Conservation (phyloP, 2,113 vertebrate species). For the Eurypyga helias region DNA sequence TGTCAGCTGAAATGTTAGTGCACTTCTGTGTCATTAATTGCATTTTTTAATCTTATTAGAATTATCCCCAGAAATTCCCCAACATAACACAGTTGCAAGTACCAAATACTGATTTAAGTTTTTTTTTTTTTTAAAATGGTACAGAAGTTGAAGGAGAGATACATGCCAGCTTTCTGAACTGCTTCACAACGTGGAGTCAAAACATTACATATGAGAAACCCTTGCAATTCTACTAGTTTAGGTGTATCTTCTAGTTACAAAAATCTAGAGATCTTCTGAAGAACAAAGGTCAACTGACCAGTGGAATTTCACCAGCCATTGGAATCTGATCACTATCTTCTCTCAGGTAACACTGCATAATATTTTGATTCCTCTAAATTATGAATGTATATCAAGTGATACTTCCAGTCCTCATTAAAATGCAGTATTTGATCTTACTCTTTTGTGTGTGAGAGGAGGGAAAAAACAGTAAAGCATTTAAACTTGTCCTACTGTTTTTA, state of each 20-base stretch:
- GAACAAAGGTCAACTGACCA: neutral
- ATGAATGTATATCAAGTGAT: neutral
- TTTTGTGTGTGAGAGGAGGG: neutral
- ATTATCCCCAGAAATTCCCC: neutral
- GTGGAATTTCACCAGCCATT: neutral
- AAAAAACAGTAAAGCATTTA: neutral
- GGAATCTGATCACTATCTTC: neutral
- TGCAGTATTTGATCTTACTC: neutral
- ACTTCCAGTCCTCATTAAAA: neutral
- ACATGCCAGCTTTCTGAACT: neutral
- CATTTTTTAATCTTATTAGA: constrained; percentile 1
- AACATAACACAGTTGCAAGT: neutral
- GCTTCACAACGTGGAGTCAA: neutral
- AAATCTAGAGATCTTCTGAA: neutral
- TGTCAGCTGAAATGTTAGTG: constrained; percentile 61
- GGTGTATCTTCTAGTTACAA: neutral
- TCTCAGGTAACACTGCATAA: no score
- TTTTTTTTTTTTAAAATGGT: neutral
- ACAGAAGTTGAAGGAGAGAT: neutral
- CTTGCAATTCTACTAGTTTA: neutral
- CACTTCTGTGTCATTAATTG: constrained; percentile 44
- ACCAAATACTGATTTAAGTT: neutral
- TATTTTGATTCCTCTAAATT: neutral
- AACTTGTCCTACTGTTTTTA: accelerated
- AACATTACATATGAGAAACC: neutral